Conservation (phyloP, 1,140 invertebrate species). For the Drosophila mauritiana region DNA sequence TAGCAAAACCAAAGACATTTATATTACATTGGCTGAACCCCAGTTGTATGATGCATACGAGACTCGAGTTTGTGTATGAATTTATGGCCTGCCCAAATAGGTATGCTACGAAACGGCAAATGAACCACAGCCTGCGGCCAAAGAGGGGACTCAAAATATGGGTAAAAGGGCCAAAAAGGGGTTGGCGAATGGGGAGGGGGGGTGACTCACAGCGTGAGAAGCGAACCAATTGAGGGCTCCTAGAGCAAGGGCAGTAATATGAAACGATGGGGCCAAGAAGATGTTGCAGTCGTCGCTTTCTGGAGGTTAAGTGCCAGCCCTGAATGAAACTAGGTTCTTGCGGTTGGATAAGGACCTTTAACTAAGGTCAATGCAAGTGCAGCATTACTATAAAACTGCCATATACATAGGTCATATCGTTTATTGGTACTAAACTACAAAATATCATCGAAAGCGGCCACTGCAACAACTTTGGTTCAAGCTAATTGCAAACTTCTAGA, state of each 20-base stretch:
- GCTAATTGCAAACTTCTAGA: no score
- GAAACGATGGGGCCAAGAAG: not conserved
- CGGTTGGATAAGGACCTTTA: not conserved
- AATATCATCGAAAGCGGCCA: no score
- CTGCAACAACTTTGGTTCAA: no score
- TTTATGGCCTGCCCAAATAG: conserved; percentile 12
- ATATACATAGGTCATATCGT: no score
- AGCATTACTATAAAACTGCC: no score
- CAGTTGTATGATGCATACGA: not conserved
- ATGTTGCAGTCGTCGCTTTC: not conserved
- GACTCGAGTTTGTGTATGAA: not conserved
- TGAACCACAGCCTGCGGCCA: conserved; percentile 11
- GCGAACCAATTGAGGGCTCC: conserved; percentile 3
- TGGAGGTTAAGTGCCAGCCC: conserved; percentile 5
- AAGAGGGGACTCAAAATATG: not conserved
- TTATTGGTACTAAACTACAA: no score
- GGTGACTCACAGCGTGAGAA: not conserved
- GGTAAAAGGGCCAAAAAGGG: not conserved
- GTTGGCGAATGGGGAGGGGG: not conserved
- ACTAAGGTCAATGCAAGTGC: not conserved
- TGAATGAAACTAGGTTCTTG: not conserved
- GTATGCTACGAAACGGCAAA: conserved; percentile 9
- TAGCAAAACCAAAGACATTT: not conserved
- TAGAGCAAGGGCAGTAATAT: conserved; percentile 6
- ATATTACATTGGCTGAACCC: not conserved